These are phyloP conservation scores for Drosophila sordidapex DNA, from an alignment of 2,888 invertebrate species.

Conservation along the genomic window DNA sequence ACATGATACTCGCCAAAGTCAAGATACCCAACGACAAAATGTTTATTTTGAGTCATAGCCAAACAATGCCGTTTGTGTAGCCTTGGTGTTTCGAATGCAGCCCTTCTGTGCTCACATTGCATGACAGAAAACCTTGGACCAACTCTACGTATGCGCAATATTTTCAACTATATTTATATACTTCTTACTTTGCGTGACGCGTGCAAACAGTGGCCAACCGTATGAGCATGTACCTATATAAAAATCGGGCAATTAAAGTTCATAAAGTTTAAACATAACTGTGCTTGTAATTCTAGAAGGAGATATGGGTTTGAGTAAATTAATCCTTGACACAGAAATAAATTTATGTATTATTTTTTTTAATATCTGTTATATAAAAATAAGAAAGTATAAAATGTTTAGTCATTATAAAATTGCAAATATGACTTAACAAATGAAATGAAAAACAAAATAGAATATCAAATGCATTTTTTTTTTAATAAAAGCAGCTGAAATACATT, in stretches of 20 bases:
- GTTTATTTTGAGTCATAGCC: slow-evolving; percentile 7
- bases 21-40: slow-evolving; percentile 8
- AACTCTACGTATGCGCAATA: slow-evolving; percentile 58
- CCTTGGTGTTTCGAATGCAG: slow-evolving; percentile 37
- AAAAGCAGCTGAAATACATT: not conserved
- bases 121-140: slow-evolving; percentile 43
- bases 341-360: not conserved
- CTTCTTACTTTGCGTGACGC: slow-evolving; percentile 24
- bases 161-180: slow-evolving; percentile 57
- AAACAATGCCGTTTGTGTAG: slow-evolving; percentile 16
- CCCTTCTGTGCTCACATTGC: slow-evolving; percentile 17
- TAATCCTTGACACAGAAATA: not conserved
- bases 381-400: not conserved
- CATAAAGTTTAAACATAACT: not conserved
- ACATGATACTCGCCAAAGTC: slow-evolving; percentile 5
- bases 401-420: not conserved
- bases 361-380: not conserved
- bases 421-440: not conserved
- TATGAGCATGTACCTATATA: not conserved
- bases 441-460: not conserved
- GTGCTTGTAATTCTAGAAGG: not conserved
- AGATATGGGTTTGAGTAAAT: not conserved
- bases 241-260: not conserved
- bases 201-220: slow-evolving; percentile 20
- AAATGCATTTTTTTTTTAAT: not conserved